Evolutionary conservation across 2,888 invertebrate genomes (phyloP).

Genomic region (Thyatira batis): DNA sequence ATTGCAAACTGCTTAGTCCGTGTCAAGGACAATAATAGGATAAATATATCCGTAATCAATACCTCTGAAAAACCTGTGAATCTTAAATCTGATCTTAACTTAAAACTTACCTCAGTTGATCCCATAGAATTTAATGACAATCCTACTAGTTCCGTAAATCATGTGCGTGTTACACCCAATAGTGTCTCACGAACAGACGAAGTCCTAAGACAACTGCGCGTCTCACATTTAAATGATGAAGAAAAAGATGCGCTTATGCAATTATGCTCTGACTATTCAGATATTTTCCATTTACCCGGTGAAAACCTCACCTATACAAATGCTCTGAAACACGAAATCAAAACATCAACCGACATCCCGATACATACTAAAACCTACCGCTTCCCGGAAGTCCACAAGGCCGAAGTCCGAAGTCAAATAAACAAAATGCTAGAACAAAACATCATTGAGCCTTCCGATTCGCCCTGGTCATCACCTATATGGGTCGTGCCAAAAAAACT

Average conservation of each 20-base stretch:
- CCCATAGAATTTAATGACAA: neutral
- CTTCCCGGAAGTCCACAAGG: too few relatives aligned
- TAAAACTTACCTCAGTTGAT: neutral
- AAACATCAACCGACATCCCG: too few relatives aligned
- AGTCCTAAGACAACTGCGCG: slow-evolving; percentile 15
- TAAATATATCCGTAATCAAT: slow-evolving; percentile 20
- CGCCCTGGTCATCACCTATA: too few relatives aligned
- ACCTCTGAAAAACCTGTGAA: slow-evolving; percentile 20
- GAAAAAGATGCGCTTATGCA: slow-evolving; percentile 12
- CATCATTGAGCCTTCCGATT: neutral
- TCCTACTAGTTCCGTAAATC: neutral
- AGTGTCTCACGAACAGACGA: slow-evolving; percentile 4
- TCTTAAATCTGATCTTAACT: slow-evolving; percentile 6
- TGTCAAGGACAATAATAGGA: slow-evolving; percentile 15
- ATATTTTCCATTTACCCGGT: slow-evolving; percentile 10
- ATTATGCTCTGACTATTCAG: slow-evolving; percentile 17
- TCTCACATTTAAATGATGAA: slow-evolving; percentile 22
- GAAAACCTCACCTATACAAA: too few relatives aligned
- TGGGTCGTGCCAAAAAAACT: neutral
- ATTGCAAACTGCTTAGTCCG: slow-evolving; percentile 18
- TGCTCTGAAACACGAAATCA: too few relatives aligned
- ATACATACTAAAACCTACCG: too few relatives aligned
- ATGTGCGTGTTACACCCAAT: neutral
- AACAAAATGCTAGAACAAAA: too few relatives aligned
- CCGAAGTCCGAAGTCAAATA: too few relatives aligned